Conservation (phyloP, 2,888 invertebrate species). For the Pegoplata infirma region DNA sequence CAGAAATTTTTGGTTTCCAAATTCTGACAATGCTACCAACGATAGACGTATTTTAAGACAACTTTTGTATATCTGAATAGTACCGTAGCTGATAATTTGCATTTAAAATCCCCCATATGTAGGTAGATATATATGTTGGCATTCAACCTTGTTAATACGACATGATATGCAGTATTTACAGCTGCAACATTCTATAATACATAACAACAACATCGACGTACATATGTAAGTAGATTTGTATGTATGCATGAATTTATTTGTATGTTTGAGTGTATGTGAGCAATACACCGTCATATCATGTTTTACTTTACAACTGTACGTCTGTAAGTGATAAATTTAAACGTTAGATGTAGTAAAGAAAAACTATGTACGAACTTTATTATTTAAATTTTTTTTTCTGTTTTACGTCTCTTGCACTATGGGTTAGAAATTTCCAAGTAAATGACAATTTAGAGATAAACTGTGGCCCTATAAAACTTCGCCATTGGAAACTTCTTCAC, state of each 20-base stretch:
- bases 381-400: too few relatives aligned
- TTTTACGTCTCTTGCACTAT: constrained; percentile 9
- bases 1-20: too few relatives aligned
- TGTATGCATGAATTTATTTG: too few relatives aligned
- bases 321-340: constrained; percentile 60
- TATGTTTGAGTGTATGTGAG: too few relatives aligned
- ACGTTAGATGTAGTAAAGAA: constrained; percentile 8
- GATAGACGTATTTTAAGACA: too few relatives aligned
- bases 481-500: too few relatives aligned
- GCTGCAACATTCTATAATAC: constrained; percentile 37
- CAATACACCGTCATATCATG: constrained; percentile 56
- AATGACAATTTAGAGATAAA: too few relatives aligned
- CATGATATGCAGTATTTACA: constrained; percentile 63
- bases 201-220: constrained; percentile 2
- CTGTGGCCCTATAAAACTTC: too few relatives aligned
- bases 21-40: too few relatives aligned
- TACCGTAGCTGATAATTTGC: too few relatives aligned
- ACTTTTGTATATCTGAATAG: too few relatives aligned
- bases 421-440: background rate
- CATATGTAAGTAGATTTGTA: background rate
- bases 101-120: too few relatives aligned
- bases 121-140: constrained; percentile 46
- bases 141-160: constrained; percentile 63
- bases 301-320: constrained; percentile 58
- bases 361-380: constrained; percentile 17